phyloP scores from a whole-genome alignment of 2,113 vertebrate species.

The Pyrgilauda ruficollis region DNA sequence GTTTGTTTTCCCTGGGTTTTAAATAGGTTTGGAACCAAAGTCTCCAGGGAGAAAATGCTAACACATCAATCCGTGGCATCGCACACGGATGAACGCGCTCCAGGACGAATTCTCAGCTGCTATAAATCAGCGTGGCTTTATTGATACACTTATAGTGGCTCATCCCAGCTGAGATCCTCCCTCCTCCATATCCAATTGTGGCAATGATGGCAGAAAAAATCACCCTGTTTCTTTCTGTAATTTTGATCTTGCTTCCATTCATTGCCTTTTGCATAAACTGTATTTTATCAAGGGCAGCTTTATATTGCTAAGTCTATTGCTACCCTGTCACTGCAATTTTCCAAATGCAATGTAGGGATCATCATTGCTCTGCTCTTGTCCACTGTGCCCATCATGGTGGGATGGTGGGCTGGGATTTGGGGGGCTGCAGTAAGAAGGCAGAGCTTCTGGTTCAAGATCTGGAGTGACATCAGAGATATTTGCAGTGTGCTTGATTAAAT shows the following conservation, averaged over 20 bases:
- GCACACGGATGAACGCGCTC: not conserved
- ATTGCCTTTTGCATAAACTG: not conserved
- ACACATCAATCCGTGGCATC: not conserved
- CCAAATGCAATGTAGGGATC: not conserved
- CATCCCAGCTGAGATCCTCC: conserved; percentile 28
- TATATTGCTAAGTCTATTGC: not conserved
- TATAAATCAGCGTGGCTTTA: not conserved
- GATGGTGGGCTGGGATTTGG: not conserved
- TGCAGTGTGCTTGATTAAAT: not conserved
- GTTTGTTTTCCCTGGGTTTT: conserved; percentile 33
- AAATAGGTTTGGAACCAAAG: conserved; percentile 45
- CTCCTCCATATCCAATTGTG: not conserved
- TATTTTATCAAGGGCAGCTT: not conserved
- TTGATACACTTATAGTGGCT: not conserved
- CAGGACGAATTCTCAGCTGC: conserved; percentile 36
- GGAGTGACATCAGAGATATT: not conserved
- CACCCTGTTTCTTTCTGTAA: not conserved
- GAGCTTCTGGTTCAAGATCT: not conserved
- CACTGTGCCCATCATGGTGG: accelerated
- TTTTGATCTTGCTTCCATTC: not conserved
- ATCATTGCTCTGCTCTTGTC: not conserved
- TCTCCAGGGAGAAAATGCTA: conserved; percentile 39
- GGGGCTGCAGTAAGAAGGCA: accelerated
- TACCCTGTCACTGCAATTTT: not conserved
- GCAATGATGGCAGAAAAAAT: not conserved